phyloP scores from a whole-genome alignment of 2,113 vertebrate species.

The Pachycephala philippinensis region DNA sequence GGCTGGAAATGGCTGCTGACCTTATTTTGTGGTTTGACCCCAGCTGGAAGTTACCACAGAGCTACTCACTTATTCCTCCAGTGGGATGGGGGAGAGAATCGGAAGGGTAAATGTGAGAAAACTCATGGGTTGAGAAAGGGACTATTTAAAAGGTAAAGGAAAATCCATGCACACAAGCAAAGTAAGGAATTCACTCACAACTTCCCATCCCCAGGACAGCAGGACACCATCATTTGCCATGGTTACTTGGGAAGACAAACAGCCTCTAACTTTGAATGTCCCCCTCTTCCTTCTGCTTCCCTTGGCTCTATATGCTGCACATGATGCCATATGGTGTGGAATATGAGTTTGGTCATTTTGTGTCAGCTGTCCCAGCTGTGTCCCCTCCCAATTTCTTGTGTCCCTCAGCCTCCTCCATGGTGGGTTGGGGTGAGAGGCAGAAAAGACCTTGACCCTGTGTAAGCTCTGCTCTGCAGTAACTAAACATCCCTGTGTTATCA shows the following conservation, averaged over 20 bases:
- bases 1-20: neutral
- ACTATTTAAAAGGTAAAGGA: neutral
- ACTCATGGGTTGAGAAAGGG: neutral
- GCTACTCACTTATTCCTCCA: neutral
- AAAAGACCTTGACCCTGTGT: neutral
- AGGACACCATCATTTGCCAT: neutral
- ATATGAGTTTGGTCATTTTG: neutral
- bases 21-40: neutral
- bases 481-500: neutral
- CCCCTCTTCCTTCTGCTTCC: neutral
- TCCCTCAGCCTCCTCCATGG: neutral
- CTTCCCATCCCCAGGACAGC: neutral
- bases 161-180: neutral
- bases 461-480: neutral
- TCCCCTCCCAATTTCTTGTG: neutral
- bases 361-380: neutral
- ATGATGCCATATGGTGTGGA: neutral
- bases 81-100: neutral
- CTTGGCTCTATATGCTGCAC: neutral
- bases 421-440: neutral
- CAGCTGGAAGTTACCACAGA: neutral
- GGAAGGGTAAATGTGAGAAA: neutral
- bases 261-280: neutral
- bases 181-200: neutral
- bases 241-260: neutral